A percentile compares a stretch with the other conserved stretches of the same genome.
These are phyloP conservation scores for Apeira syringaria DNA, from an alignment of 2,888 invertebrate species.

Conservation along the genomic window DNA sequence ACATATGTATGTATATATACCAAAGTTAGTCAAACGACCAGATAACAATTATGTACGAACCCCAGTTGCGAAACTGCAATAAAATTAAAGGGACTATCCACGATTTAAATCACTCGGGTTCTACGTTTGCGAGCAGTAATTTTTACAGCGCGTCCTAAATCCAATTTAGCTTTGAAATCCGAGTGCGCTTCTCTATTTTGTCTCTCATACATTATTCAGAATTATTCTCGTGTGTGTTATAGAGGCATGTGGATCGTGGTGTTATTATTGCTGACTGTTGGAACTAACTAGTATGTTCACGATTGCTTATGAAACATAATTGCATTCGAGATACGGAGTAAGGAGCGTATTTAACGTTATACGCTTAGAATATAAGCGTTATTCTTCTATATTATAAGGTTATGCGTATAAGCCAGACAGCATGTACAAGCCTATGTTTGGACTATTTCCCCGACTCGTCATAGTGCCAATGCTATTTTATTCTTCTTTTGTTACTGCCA, in stretches of 20 bases:
- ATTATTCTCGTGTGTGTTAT: slow-evolving; percentile 53
- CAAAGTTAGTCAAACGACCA: too few species aligned
- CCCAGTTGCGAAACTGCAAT: slow-evolving; percentile 5
- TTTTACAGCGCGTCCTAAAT: slow-evolving; percentile 46
- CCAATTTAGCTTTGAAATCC: slow-evolving; percentile 55
- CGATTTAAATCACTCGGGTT: slow-evolving; percentile 29
- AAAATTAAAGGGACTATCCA: slow-evolving; percentile 14
- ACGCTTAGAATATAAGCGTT: too few species aligned
- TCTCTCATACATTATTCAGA: slow-evolving; percentile 64
- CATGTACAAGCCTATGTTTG: too few species aligned
- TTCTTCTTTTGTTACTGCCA: too few species aligned
- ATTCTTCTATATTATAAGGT: too few species aligned
- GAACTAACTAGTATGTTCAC: background rate
- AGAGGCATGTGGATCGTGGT: slow-evolving; percentile 35
- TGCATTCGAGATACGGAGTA: background rate
- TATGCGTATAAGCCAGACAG: too few species aligned
- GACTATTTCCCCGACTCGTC: too few species aligned
- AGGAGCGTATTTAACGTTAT: too few species aligned
- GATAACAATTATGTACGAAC: background rate
- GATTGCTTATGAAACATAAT: background rate
- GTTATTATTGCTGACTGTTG: background rate
- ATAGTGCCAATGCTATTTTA: too few species aligned
- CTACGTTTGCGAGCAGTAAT: slow-evolving; percentile 36
- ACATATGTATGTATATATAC: too few species aligned
- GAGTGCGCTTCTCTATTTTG: slow-evolving; percentile 40